These are phyloP conservation scores for Ctenicera cuprea DNA, from an alignment of 2,888 invertebrate species.

Conservation along the genomic window DNA sequence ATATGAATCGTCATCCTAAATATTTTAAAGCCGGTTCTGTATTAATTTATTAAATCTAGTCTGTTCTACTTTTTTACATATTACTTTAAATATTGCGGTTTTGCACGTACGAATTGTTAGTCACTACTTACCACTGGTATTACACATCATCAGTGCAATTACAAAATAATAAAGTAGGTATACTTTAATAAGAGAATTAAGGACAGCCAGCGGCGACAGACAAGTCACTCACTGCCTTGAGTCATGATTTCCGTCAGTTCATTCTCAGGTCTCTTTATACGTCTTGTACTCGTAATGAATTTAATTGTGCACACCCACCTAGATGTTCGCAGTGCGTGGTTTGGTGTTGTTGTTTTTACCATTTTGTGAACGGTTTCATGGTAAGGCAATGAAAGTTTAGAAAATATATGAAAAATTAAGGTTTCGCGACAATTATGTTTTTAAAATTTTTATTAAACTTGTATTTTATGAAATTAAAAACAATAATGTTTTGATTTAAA, in stretches of 20 bases:
- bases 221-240: conserved; percentile 15
- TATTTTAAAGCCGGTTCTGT: conserved; percentile 1
- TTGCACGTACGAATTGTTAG: conserved; percentile 10
- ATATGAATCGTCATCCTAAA: too few relatives aligned
- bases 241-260: conserved; percentile 32
- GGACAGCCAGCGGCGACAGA: not conserved
- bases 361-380: not conserved
- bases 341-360: not conserved
- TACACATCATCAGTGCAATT: conserved; percentile 5
- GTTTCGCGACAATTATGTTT: too few relatives aligned
- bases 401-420: too few relatives aligned
- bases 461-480: too few relatives aligned
- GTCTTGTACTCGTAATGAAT: conserved; percentile 7
- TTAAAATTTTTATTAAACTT: too few relatives aligned
- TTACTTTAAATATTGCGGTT: not conserved
- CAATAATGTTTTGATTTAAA: too few relatives aligned
- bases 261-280: conserved; percentile 15
- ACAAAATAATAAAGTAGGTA: not conserved
- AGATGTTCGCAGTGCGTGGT: not conserved
- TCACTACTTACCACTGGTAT: conserved; percentile 5
- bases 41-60: conserved; percentile 3
- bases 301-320: conserved; percentile 12
- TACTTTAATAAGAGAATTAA: conserved; percentile 30
- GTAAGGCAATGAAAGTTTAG: not conserved
- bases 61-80: not conserved